Conservation (phyloP, 1,140 invertebrate genomes). For the Drosophila setifemur region DNA sequence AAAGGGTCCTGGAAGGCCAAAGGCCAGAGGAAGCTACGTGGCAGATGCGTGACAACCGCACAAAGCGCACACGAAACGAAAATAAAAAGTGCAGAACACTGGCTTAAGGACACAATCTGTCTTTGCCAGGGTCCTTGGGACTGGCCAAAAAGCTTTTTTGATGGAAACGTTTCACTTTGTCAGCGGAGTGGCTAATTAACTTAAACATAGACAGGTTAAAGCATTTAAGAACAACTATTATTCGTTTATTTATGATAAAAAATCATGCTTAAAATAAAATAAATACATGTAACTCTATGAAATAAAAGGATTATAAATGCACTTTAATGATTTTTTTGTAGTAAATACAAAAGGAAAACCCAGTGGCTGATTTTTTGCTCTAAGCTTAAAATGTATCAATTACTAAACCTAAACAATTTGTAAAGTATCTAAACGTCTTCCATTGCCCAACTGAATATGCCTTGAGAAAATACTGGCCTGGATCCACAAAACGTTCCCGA, state of each 20-base stretch:
- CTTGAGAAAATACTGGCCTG: background rate
- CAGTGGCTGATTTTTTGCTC: too few relatives aligned
- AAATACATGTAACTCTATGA: too few relatives aligned
- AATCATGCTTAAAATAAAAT: too few relatives aligned
- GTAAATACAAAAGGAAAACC: too few relatives aligned
- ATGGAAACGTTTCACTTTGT: conserved; percentile 5
- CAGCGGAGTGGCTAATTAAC: conserved; percentile 1
- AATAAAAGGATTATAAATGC: too few relatives aligned
- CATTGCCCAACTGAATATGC: background rate
- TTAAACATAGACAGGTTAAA: too few relatives aligned
- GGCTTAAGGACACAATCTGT: conserved; percentile 12
- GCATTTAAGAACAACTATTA: too few relatives aligned
- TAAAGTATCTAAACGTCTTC: background rate
- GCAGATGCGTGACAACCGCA: conserved; percentile 58
- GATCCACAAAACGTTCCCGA: conserved; percentile 13
- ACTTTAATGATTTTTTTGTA: too few relatives aligned
- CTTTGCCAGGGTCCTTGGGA: conserved; percentile 23
- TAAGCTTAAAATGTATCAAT: too few relatives aligned
- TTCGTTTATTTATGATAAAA: too few relatives aligned
- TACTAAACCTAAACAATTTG: background rate
- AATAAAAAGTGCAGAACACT: conserved; percentile 56
- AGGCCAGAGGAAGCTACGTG: conserved; percentile 18
- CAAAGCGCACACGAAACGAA: conserved; percentile 46
- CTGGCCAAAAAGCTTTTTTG: conserved; percentile 10
- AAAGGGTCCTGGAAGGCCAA: background rate